phyloP scores from a whole-genome alignment of 2,797 vertebrate species.

The Melanotaenia maccullochi region DNA sequence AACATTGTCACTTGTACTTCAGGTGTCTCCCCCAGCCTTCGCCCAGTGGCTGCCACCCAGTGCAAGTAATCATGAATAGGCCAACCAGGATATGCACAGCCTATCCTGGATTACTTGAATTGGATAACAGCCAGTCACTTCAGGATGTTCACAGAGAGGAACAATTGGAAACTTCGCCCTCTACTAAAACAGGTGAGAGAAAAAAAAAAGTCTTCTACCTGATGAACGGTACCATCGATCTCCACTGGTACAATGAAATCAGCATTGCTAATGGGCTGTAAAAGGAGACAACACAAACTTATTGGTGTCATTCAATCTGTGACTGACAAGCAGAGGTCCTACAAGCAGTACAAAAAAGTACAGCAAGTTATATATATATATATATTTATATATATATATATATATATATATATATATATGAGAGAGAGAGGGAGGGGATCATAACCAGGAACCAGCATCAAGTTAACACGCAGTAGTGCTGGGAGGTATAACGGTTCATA shows the following conservation, averaged over 20 bases:
- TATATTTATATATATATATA: too few species aligned
- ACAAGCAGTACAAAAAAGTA: constrained; percentile 18
- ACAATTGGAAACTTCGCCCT: neutral
- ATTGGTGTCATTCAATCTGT: neutral
- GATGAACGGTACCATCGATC: constrained; percentile 98
- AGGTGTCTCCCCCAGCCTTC: neutral
- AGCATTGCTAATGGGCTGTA: constrained; percentile 96
- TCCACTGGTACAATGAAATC: constrained; percentile 99
- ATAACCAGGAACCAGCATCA: constrained; percentile 2
- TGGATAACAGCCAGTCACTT: constrained; percentile 82
- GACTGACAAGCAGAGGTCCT: constrained; percentile 61
- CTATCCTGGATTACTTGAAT: constrained; percentile 99
- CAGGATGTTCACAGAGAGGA: constrained; percentile 24
- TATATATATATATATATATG: too few species aligned
- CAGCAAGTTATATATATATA: neutral
- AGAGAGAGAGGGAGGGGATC: neutral
- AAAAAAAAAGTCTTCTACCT: constrained; percentile 81
- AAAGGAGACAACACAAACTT: constrained; percentile 48
- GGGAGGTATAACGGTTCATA: too few species aligned
- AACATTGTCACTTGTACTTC: neutral
- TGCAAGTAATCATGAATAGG: constrained; percentile 99
- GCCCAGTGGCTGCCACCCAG: constrained; percentile 82
- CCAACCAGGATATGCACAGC: constrained; percentile 92
- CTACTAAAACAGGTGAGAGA: neutral
- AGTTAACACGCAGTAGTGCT: neutral